Percentiles rank a stretch among this genome's conserved stretches.
Conservation (phyloP, 1,140 invertebrate species). For the Lutraria rhynchaena region DNA sequence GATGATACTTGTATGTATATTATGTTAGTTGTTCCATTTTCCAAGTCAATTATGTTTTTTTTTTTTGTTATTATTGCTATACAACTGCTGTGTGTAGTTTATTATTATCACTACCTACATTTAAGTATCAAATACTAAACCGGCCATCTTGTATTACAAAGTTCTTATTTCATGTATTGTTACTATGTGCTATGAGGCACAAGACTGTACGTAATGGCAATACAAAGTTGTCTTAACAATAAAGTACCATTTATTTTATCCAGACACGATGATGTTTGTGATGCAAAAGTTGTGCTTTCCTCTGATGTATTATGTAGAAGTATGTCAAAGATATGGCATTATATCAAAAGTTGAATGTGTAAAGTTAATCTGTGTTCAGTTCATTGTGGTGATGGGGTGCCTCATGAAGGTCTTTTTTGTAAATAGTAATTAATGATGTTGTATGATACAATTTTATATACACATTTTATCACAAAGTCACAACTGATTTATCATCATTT, state of each 20-base stretch:
- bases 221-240: background rate
- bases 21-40: constrained; percentile 33
- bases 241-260: too few species aligned
- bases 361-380: constrained; percentile 43
- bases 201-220: constrained; percentile 49
- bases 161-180: constrained; percentile 18
- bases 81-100: constrained; percentile 34
- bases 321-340: constrained; percentile 56
- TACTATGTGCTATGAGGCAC: constrained; percentile 22
- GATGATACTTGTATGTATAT: constrained; percentile 1
- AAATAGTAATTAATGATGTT: constrained; percentile 22
- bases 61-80: constrained; percentile 30
- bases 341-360: constrained; percentile 52
- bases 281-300: too few species aligned
- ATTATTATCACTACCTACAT: constrained; percentile 34
- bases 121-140: constrained; percentile 58
- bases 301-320: constrained; percentile 3
- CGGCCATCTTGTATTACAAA: constrained; percentile 39
- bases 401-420: constrained; percentile 9
- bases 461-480: too few species aligned
- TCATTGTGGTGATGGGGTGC: constrained; percentile 28
- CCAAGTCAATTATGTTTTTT: constrained; percentile 8
- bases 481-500: too few species aligned
- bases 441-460: background rate
- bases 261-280: too few species aligned